Evolutionary conservation across 2,888 invertebrate genomes (phyloP), one percentile per base, ranked within the genome.

Genomic region (Drosophila monieri): DNA sequence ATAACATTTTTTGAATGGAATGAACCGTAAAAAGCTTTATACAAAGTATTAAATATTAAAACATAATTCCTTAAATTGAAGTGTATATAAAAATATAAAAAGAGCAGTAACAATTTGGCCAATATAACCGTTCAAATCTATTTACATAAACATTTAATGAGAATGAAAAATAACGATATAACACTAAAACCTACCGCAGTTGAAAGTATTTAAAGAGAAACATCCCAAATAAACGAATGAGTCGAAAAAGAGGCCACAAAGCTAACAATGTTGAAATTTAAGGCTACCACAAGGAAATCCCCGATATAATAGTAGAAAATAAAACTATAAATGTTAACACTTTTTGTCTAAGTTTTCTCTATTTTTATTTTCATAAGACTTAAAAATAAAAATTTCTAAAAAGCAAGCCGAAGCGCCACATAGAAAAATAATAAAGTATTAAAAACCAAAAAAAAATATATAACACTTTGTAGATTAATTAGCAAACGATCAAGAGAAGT

Each of bases 151-250:
- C 14, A 76, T 74, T 69, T 59, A 73, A 64, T 44, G 61, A 59
- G 59, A 52, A 67, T 47, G 21, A 35, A 67, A 61, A 62, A 53
- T 23, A 55, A 49, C 37, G 72, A 68, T 66, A 18, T 21, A 57
- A 60, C 69, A 74, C 48, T 60, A 67, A 81, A 71, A 80, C 85
- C 83, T 83, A 83, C 76, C 85, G 83, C 74, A 78, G 62, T 76
- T 83, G 62, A 77, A 71, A 67, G 64, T 67, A 65, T 59, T 65
- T 68, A 65, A 73, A 43, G 21, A 62, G 61, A 71, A 46, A 27
- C 60, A 64, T 71, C 62, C 37, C 37, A 67, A 65, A 64, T 52
- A 58, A 67, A 59, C 51, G 15, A 46, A 57, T 56, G 53, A 57
- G 55, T 67, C 56, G 72, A 73, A 69, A 74, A 68, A 71, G 69